Evolutionary conservation across 1,140 invertebrate genomes (phyloP), one percentile per base, ranked within the genome.

Genomic region (Diorhabda carinulata): DNA sequence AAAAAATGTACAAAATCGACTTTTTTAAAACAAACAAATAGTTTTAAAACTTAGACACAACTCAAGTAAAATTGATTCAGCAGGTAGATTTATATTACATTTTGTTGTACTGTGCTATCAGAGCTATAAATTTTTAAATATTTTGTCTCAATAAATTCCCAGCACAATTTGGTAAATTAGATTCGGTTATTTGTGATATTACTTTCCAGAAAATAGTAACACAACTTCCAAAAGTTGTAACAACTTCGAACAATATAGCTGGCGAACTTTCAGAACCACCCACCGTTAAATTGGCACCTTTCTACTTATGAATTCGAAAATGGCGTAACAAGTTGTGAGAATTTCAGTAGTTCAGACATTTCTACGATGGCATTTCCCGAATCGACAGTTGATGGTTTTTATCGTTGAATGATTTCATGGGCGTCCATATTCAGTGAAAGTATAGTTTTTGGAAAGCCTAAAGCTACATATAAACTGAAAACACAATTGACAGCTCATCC

Each of bases 151-250:
- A 52, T n/a, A n/a, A 6, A 52, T 8, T 52, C 47, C 47, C 47
- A 52, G n/a, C 2, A 52, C 47, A n/a, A 52, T 52, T 52, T 52
- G 6, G 47, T 8, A 52, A 52, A 52, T 25, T 25, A 25, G 25
- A 25, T n/a, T 52, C 47, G 6, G 6, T 52, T 52, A 52, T 52
- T 52, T 52, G 47, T 52, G 47, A 52, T 6, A 52, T 52, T 52
- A 52, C 47, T 52, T 52, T n/a, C n/a, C 6, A 52, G 47, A 52
- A 52, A 52, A 52, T 52, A 52, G 47, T 52, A 52, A 52, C 47
- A 52, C 6, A 52, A 52, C 47, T 52, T n/a, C 47, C 47, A 52
- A 52, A 8, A 52, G n/a, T 8, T 52, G 47, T 52, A 52, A n/a
- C 47, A 52, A 52, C 6, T 52, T 52, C 47, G 6, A 52, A 6